These are phyloP conservation scores for Neodiprion lecontei DNA, from an alignment of 1,140 invertebrate species.

Conservation along the genomic window DNA sequence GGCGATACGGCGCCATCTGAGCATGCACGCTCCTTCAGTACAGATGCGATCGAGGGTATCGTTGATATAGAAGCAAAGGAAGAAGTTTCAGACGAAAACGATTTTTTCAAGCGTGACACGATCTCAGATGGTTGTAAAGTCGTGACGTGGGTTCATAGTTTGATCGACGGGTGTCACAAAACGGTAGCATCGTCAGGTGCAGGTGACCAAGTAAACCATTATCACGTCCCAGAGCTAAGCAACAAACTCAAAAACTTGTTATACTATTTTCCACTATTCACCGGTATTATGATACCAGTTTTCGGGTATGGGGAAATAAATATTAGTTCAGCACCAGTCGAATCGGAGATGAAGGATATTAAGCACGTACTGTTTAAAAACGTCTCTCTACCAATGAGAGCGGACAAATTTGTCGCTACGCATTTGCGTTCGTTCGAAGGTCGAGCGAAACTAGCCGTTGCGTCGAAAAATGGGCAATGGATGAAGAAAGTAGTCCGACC, in stretches of 20 bases:
- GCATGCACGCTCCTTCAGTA: background rate
- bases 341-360: background rate
- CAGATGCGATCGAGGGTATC: background rate
- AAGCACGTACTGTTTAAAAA: background rate
- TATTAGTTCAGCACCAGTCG: too few species aligned
- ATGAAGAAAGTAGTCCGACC: too few species aligned
- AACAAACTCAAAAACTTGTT: background rate
- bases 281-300: background rate
- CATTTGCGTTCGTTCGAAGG: background rate
- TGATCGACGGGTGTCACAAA: background rate
- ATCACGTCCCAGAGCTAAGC: background rate
- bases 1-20: background rate
- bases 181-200: background rate
- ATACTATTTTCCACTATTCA: background rate
- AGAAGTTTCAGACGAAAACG: background rate
- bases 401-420: background rate
- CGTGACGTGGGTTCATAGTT: background rate
- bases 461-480: too few species aligned
- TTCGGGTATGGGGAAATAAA: too few species aligned
- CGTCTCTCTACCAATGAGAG: background rate
- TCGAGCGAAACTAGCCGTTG: background rate
- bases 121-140: background rate
- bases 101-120: background rate
- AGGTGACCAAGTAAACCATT: slow-evolving; percentile 8
- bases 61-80: background rate